These are phyloP conservation scores for Scytalopus superciliaris DNA, from an alignment of 2,113 vertebrate species.

Conservation along the genomic window DNA sequence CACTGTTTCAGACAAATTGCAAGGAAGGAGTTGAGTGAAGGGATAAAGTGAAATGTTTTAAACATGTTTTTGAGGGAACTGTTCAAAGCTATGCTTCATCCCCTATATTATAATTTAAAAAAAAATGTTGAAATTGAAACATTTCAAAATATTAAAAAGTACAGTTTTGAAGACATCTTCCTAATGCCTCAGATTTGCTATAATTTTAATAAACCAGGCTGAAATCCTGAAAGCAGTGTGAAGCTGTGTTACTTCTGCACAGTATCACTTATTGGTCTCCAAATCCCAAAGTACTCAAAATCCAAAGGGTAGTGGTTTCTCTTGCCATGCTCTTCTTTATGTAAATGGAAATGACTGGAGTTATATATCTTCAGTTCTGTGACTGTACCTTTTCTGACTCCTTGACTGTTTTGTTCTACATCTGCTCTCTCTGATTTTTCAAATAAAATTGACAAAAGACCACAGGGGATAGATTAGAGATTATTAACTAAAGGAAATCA, in stretches of 20 bases:
- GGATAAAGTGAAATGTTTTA: background rate
- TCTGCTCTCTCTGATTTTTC: background rate
- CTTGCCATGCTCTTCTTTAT: background rate
- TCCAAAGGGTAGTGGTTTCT: background rate
- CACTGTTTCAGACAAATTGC: background rate
- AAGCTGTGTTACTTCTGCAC: background rate
- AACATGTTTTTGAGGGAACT: background rate
- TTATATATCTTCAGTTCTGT: background rate
- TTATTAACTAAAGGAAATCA: background rate
- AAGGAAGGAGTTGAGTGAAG: background rate
- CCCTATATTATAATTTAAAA: background rate
- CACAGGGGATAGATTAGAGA: background rate
- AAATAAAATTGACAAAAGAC: background rate
- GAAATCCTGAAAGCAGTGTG: background rate
- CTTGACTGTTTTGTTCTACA: fast-evolving
- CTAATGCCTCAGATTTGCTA: background rate
- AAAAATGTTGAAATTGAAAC: background rate
- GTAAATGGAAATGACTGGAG: background rate
- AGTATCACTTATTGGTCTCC: background rate
- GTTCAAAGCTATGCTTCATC: background rate
- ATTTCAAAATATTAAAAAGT: background rate
- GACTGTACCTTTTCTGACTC: background rate
- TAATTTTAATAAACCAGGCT: background rate
- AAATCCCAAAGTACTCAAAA: background rate
- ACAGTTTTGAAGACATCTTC: background rate